Conservation (phyloP, 2,113 vertebrate species). For the Anseranas semipalmata region DNA sequence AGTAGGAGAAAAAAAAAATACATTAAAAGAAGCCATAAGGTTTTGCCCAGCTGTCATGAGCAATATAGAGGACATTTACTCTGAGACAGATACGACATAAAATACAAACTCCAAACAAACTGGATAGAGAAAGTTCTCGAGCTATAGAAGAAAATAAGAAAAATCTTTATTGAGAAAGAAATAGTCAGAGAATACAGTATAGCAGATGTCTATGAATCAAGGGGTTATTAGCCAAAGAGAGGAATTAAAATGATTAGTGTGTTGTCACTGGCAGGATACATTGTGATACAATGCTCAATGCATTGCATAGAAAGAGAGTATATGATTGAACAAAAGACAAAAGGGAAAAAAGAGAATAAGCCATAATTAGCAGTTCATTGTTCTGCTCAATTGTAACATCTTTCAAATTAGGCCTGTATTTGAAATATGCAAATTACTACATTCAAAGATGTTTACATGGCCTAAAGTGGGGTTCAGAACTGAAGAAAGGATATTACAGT, state of each 20-base stretch:
- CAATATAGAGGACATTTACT: neutral
- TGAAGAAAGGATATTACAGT: neutral
- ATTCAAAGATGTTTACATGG: slow-evolving; percentile 29
- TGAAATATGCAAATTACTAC: slow-evolving; percentile 51
- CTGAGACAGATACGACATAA: neutral
- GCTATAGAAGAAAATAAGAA: neutral
- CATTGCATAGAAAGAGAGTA: neutral
- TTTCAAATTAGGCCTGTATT: slow-evolving; percentile 44
- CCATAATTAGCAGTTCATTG: slow-evolving; percentile 51
- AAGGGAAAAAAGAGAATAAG: slow-evolving; percentile 1
- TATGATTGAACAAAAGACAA: slow-evolving; percentile 43
- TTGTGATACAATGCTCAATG: neutral
- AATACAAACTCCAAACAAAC: neutral
- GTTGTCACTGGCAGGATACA: slow-evolving; percentile 24
- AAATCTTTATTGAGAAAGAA: neutral
- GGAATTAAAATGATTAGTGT: slow-evolving; percentile 51
- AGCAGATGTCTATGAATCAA: slow-evolving; percentile 52
- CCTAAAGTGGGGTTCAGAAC: neutral
- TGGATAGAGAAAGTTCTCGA: neutral
- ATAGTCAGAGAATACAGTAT: neutral
- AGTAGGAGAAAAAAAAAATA: neutral
- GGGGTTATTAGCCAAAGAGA: slow-evolving; percentile 34
- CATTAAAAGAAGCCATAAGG: neutral
- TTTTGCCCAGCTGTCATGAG: neutral
- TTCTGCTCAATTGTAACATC: slow-evolving; percentile 34